Evolutionary conservation across 1,140 invertebrate genomes (phyloP).

Genomic region (Leucophenga varia): DNA sequence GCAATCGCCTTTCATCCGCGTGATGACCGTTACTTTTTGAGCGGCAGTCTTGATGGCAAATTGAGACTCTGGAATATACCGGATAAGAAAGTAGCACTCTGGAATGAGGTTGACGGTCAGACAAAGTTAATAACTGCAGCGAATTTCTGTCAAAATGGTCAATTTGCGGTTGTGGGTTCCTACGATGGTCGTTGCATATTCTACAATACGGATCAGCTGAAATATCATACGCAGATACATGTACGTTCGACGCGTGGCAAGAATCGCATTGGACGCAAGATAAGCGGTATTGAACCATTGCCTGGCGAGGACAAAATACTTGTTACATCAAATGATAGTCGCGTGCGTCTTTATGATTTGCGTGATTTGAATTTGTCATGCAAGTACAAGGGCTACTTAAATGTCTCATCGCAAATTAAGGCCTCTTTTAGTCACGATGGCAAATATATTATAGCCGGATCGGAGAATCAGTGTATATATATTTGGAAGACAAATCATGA

Average conservation of each 20-base stretch:
- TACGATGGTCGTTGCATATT: conserved; percentile 98
- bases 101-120: conserved; percentile 95
- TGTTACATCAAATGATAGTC: conserved; percentile 97
- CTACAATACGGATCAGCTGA: conserved; percentile 96
- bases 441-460: conserved; percentile 95
- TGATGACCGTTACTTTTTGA: conserved; percentile 94
- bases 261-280: conserved; percentile 91
- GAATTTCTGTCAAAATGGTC: conserved; percentile 97
- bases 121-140: conserved; percentile 96
- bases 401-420: conserved; percentile 96
- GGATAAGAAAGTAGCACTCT: conserved; percentile 95
- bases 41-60: conserved; percentile 94
- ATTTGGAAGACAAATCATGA: conserved; percentile 97
- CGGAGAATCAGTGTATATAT: conserved; percentile 97
- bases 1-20: conserved; percentile 97
- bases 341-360: conserved; percentile 96
- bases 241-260: conserved; percentile 92
- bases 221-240: conserved; percentile 97
- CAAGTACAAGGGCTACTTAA: conserved; percentile 94
- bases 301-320: conserved; percentile 95
- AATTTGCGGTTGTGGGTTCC: conserved; percentile 96
- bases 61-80: conserved; percentile 98
- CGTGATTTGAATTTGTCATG: conserved; percentile 92
- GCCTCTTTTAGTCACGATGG: conserved; percentile 96
- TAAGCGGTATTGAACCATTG: conserved; percentile 96